Percentiles rank a stretch among this genome's conserved stretches.
phyloP scores from a whole-genome alignment of 2,888 invertebrate species.

The Cephus pygmeus region DNA sequence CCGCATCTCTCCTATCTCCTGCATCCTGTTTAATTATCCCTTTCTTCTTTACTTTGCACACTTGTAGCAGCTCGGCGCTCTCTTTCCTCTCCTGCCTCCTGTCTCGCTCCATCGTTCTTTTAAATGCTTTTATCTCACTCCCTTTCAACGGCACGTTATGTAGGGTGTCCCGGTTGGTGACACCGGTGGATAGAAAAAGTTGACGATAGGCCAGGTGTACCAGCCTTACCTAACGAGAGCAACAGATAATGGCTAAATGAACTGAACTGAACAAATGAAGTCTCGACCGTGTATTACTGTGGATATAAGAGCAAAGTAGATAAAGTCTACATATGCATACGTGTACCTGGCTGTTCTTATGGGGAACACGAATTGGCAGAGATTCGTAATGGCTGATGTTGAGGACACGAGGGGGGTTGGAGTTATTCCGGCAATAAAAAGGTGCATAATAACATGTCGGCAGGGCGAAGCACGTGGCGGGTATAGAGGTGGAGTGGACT shows the following conservation, averaged over 20 bases:
- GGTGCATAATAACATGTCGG: constrained; percentile 43
- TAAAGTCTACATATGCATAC: neutral
- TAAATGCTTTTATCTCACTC: neutral
- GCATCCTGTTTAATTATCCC: neutral
- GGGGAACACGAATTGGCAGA: neutral
- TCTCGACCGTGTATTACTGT: neutral
- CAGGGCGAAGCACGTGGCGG: constrained; percentile 39
- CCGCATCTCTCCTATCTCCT: neutral
- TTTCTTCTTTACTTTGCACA: neutral
- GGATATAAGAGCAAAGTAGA: neutral
- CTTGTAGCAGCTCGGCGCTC: neutral
- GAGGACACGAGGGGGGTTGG: neutral
- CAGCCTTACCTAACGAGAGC: neutral
- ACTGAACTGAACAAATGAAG: neutral
- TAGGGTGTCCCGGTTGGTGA: neutral
- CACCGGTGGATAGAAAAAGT: neutral
- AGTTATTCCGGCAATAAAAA: constrained; percentile 36
- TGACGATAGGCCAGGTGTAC: neutral
- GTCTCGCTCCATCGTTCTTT: neutral
- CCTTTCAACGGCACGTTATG: neutral
- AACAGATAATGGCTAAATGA: neutral
- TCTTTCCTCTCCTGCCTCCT: neutral
- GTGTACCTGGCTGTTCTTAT: neutral
- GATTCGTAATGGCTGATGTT: neutral
- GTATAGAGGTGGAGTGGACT: constrained; percentile 20